These are phyloP conservation scores for Drosophila helvetica DNA, from an alignment of 2,888 invertebrate genomes.

Conservation along the genomic window DNA sequence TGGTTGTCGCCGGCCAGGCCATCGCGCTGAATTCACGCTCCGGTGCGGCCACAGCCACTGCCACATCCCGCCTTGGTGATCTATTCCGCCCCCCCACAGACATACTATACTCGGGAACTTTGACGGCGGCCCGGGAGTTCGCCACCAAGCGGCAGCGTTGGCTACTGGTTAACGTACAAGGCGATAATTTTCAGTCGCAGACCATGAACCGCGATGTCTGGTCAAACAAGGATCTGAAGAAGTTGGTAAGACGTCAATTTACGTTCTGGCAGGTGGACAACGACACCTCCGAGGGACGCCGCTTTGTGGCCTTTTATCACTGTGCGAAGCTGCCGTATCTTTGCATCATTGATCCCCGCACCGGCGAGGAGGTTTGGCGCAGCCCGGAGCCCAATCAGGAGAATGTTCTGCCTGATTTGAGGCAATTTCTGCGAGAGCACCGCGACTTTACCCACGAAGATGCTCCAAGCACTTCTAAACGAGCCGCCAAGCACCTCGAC, in stretches of 20 bases:
- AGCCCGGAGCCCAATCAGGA: slow-evolving; percentile 75
- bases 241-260: slow-evolving; percentile 87
- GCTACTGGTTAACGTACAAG: slow-evolving; percentile 89
- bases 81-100: slow-evolving; percentile 89
- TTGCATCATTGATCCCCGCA: slow-evolving; percentile 88
- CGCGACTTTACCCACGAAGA: slow-evolving; percentile 75
- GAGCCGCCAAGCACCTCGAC: slow-evolving; percentile 58
- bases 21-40: slow-evolving; percentile 46
- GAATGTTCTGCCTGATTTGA: slow-evolving; percentile 70
- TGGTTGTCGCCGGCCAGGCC: slow-evolving; percentile 65
- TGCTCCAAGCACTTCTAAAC: slow-evolving; percentile 75
- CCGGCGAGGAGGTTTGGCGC: slow-evolving; percentile 86
- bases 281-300: slow-evolving; percentile 85
- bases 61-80: slow-evolving; percentile 86
- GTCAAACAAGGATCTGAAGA: slow-evolving; percentile 86
- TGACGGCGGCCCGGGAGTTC: slow-evolving; percentile 85
- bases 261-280: slow-evolving; percentile 88
- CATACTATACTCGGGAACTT: slow-evolving; percentile 87
- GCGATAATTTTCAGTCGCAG: slow-evolving; percentile 88
- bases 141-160: slow-evolving; percentile 86
- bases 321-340: slow-evolving; percentile 87
- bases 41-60: slow-evolving; percentile 38
- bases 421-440: slow-evolving; percentile 72
- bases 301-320: slow-evolving; percentile 88
- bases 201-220: slow-evolving; percentile 89